Conservation (phyloP, 1,140 invertebrate species). For the Bombus polaris region DNA sequence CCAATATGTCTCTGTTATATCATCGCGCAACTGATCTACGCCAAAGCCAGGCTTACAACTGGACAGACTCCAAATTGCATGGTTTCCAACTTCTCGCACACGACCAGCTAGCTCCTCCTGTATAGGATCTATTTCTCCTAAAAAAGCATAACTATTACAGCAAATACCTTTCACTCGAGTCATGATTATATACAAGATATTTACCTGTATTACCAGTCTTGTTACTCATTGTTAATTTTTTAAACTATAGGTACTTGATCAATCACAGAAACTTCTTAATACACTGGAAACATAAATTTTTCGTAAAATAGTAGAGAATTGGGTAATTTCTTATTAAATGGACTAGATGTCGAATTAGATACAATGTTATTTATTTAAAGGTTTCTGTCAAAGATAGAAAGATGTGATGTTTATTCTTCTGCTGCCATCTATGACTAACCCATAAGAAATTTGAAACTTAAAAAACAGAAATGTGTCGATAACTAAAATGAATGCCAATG, state of each 20-base stretch:
- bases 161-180: too few species aligned
- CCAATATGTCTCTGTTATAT: slow-evolving; percentile 99
- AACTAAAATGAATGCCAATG: neutral
- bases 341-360: neutral
- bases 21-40: slow-evolving; percentile 97
- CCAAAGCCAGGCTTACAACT: slow-evolving; percentile 99
- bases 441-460: neutral
- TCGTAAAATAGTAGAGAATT: neutral
- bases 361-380: neutral
- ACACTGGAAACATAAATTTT: neutral
- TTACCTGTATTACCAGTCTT: slow-evolving; percentile 51
- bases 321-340: neutral
- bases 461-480: neutral
- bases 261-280: neutral
- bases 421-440: neutral
- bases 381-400: slow-evolving; percentile 1
- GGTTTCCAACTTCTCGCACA: slow-evolving; percentile 96
- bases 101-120: slow-evolving; percentile 89
- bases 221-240: slow-evolving; percentile 53
- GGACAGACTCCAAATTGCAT: slow-evolving; percentile 98
- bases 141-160: neutral
- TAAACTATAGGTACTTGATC: neutral
- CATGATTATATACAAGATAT: neutral
- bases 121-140: slow-evolving; percentile 85
- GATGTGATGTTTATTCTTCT: neutral